phyloP scores from a whole-genome alignment of 2,888 invertebrate species.

The Pandemis corylana region DNA sequence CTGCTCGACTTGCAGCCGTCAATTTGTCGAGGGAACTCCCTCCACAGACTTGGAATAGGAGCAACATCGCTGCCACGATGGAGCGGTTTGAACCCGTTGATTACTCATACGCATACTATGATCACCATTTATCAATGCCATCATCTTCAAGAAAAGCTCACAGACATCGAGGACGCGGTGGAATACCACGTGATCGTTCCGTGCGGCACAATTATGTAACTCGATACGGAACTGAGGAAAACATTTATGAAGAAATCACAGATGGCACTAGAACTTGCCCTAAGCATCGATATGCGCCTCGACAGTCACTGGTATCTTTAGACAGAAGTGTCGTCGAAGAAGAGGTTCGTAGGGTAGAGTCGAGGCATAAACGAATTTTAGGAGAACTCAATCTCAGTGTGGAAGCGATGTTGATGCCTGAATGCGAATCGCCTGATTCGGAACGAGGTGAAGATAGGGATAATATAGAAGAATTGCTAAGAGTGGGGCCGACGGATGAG shows the following conservation, averaged over 20 bases:
- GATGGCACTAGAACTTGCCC: constrained; percentile 85
- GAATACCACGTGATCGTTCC: constrained; percentile 71
- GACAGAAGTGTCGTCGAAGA: constrained; percentile 91
- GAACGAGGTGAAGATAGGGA: constrained; percentile 87
- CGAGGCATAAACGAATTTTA: constrained; percentile 91
- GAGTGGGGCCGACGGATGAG: constrained; percentile 89
- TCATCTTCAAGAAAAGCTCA: constrained; percentile 78
- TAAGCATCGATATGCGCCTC: constrained; percentile 78
- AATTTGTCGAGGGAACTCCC: constrained; percentile 75
- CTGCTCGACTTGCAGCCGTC: constrained; percentile 79
- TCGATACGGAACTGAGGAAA: constrained; percentile 93
- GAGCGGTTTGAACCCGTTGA: constrained; percentile 88
- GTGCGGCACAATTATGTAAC: constrained; percentile 90
- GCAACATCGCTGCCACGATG: constrained; percentile 87
- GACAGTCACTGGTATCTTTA: constrained; percentile 87
- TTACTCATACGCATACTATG: constrained; percentile 94
- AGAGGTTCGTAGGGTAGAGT: constrained; percentile 93
- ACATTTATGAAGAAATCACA: constrained; percentile 92
- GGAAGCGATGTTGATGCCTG: constrained; percentile 96
- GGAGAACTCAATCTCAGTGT: constrained; percentile 94
- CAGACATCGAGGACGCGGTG: constrained; percentile 77
- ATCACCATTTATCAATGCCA: constrained; percentile 88
- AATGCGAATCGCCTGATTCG: constrained; percentile 87
- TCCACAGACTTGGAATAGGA: constrained; percentile 86
- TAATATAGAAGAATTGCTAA: constrained; percentile 87